Evolutionary conservation across 2,888 invertebrate species (phyloP), one percentile per base, ranked within the genome.

Genomic region (Pollenia angustigena): DNA sequence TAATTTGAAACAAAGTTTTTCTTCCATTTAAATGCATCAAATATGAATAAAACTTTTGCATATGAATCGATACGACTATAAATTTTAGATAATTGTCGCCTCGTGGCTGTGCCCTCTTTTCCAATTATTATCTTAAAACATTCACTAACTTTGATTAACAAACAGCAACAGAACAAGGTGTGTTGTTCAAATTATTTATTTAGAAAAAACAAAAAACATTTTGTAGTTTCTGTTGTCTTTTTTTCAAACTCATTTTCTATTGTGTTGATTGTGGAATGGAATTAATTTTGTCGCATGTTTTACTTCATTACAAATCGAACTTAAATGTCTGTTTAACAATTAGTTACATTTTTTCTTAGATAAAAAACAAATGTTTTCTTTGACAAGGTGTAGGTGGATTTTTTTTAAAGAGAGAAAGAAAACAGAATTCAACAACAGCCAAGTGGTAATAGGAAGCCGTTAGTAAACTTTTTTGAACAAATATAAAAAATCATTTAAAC

Each of bases 271-370:
- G 78, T 62, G 52, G 23, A 66, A 40, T 71, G 48, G 64, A 83
- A 86, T 83, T 86, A 86, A 86, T 83, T 86, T 83, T 83, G 86
- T 86, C 80, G 86, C 86, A 86, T 86, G 86, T 83, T 86, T 83
- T 64, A 80, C 76, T 86, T 83, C 80, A 76, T 76, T 83, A 80
- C 83, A 83, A 80, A 86, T 86, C 86, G 83, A 86, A 86, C 82
- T 80, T 50, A 83, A 86, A 86, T 83, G 83, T 76, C 76, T 86
- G 80, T 83, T 86, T 83, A 86, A 83, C 83, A 75, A 83, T 83
- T 83, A 71, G 83, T 83, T 66, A 86, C 64, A 83, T 76, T 81
- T 62, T 79, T 72, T 72, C 46, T 58, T 48, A 80, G 80, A 86
- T 83, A 86, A 83, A 50, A 58, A 60, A 75, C 58, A 80, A 83